A percentile compares a stretch with the other conserved stretches of the same genome.
phyloP scores from a whole-genome alignment of 2,888 invertebrate genomes.

The Cryptocheilus praepositus region DNA sequence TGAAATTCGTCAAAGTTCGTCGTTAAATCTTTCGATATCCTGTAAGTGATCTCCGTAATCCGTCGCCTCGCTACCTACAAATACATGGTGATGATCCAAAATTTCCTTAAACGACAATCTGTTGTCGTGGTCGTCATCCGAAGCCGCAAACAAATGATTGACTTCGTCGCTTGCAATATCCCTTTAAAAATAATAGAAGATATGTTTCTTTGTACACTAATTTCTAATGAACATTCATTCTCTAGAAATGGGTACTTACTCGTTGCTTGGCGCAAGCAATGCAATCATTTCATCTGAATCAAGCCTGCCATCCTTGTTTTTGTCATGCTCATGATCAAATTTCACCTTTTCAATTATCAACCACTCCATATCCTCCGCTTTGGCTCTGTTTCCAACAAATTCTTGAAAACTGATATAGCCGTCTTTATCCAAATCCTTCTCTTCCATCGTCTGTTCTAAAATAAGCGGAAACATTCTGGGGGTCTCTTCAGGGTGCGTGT shows the following conservation, averaged over 20 bases:
- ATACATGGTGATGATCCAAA: slow-evolving; percentile 88
- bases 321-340: slow-evolving; percentile 91
- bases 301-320: slow-evolving; percentile 88
- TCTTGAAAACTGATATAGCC: slow-evolving; percentile 90
- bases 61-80: slow-evolving; percentile 95
- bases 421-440: slow-evolving; percentile 91
- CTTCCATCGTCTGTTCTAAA: slow-evolving; percentile 87
- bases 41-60: slow-evolving; percentile 91
- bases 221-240: background rate
- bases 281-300: slow-evolving; percentile 86
- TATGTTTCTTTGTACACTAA: background rate
- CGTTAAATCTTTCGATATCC: slow-evolving; percentile 85
- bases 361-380: slow-evolving; percentile 83
- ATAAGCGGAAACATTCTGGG: slow-evolving; percentile 89
- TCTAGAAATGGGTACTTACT: slow-evolving; percentile 77
- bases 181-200: slow-evolving; percentile 72
- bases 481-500: slow-evolving; percentile 96
- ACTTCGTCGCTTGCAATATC: slow-evolving; percentile 94
- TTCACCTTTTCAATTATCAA: slow-evolving; percentile 84
- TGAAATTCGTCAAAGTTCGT: slow-evolving; percentile 79
- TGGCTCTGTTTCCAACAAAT: slow-evolving; percentile 84
- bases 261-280: slow-evolving; percentile 95
- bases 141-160: slow-evolving; percentile 89
- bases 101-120: slow-evolving; percentile 88
- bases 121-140: slow-evolving; percentile 91